phyloP scores from a whole-genome alignment of 2,113 vertebrate genomes.

The Chloroceryle aenea region DNA sequence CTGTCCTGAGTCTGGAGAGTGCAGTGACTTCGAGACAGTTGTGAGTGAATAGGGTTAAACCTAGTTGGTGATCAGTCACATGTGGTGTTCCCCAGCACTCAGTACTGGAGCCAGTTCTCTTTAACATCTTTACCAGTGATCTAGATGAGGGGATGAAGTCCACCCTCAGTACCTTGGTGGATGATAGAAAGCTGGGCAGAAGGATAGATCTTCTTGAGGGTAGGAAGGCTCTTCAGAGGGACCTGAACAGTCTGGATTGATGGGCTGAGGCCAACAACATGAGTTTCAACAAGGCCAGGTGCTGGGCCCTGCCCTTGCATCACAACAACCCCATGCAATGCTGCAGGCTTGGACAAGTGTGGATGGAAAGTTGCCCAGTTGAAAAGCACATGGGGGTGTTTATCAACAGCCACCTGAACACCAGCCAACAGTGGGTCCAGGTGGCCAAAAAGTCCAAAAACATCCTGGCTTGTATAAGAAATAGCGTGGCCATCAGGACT shows the following conservation, averaged over 20 bases:
- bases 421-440: neutral
- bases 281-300: neutral
- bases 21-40: neutral
- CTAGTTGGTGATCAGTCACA: neutral
- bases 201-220: neutral
- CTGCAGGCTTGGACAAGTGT: neutral
- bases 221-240: neutral
- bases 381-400: neutral
- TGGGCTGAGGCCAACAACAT: neutral
- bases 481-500: neutral
- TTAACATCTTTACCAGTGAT: neutral
- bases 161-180: neutral
- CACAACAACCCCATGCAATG: neutral
- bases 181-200: neutral
- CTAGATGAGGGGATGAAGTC: neutral
- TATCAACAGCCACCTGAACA: neutral
- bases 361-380: neutral
- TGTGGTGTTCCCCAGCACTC: neutral
- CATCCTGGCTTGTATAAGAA: neutral
- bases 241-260: neutral
- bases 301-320: neutral
- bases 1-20: neutral
- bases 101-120: fast-evolving
- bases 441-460: neutral
- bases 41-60: neutral